These are phyloP conservation scores for Corydoras sp. DNA, from an alignment of 2,113 vertebrate species.

Conservation along the genomic window DNA sequence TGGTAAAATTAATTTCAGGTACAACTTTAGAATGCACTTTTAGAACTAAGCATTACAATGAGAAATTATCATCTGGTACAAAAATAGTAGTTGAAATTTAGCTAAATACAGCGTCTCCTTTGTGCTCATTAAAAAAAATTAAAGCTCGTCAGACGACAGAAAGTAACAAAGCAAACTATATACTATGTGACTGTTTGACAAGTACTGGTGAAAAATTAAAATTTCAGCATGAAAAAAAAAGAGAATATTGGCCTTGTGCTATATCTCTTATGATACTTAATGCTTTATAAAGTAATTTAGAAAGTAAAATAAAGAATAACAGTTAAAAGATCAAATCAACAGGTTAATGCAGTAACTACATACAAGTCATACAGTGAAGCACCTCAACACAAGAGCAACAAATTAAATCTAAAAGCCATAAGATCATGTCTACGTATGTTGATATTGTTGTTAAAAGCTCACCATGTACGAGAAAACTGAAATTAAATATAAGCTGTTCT, in stretches of 20 bases:
- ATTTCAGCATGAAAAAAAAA: not conserved
- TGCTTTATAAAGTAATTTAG: not conserved
- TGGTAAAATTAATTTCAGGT: no score
- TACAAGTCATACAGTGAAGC: slow-evolving; percentile 50
- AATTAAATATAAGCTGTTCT: not conserved
- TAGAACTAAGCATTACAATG: no score
- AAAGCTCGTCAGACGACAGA: not conserved
- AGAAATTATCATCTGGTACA: no score
- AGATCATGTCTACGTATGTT: no score
- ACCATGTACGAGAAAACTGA: not conserved
- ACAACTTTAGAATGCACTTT: no score
- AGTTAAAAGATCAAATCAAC: slow-evolving; percentile 3
- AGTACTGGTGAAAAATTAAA: slow-evolving; percentile 4
- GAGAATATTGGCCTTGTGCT: slow-evolving; percentile 2
- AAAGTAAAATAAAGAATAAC: not conserved
- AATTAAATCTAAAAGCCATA: not conserved
- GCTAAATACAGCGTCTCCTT: not conserved
- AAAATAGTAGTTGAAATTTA: not conserved
- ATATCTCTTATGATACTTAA: slow-evolving; percentile 20
- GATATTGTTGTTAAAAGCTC: not conserved
- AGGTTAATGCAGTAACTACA: slow-evolving; percentile 24
- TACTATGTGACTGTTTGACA: not conserved
- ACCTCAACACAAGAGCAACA: slow-evolving; percentile 36
- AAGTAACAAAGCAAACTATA: not conserved
- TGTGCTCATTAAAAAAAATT: slow-evolving; percentile 6